Conservation (phyloP, 1,140 invertebrate genomes). For the Phenacoccus solenopsis region DNA sequence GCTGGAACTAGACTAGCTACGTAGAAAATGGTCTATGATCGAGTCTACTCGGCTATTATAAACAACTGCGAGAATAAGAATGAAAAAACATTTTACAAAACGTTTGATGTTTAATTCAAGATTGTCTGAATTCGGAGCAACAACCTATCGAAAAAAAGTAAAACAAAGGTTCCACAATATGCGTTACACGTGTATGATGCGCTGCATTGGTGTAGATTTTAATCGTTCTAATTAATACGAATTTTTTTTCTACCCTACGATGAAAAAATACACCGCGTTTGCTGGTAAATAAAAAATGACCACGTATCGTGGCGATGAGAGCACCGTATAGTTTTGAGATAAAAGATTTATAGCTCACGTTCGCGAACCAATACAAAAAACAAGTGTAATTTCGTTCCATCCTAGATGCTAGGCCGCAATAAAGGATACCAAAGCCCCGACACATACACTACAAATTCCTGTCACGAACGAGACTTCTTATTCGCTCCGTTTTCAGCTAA, state of each 20-base stretch:
- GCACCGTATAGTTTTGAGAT: neutral
- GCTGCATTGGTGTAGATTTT: neutral
- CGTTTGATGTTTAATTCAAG: neutral
- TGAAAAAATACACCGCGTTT: neutral
- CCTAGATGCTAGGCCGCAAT: constrained; percentile 7
- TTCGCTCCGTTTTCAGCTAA: neutral
- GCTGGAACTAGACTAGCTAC: neutral
- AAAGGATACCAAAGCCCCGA: constrained; percentile 8
- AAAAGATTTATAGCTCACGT: constrained; percentile 7
- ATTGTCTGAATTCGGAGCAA: neutral
- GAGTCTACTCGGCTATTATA: neutral
- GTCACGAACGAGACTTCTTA: neutral
- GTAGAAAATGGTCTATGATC: neutral
- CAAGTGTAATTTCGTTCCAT: neutral
- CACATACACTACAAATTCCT: constrained; percentile 8
- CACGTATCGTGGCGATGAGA: neutral
- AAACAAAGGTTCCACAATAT: neutral
- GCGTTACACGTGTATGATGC: neutral
- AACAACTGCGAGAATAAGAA: neutral
- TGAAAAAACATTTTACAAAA: neutral
- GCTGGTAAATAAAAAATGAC: neutral
- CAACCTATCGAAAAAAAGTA: neutral
- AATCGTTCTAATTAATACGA: neutral
- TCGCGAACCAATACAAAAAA: neutral
- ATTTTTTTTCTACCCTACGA: neutral